A percentile compares a stretch with the other conserved stretches of the same genome.
phyloP scores from a whole-genome alignment of 2,888 invertebrate genomes.

The Selenia dentaria region DNA sequence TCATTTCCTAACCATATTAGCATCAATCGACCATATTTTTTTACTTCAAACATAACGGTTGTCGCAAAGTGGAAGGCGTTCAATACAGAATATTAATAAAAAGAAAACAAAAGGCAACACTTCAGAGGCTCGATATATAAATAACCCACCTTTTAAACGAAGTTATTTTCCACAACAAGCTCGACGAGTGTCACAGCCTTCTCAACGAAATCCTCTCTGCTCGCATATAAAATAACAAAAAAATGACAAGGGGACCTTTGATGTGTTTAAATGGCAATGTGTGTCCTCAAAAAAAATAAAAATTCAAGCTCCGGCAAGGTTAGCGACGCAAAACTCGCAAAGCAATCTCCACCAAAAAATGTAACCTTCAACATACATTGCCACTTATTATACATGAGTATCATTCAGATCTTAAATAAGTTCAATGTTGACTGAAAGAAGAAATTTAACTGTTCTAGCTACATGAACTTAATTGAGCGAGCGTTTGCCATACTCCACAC shows the following conservation, averaged over 20 bases:
- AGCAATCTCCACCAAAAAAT: slow-evolving; percentile 18
- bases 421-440: slow-evolving; percentile 24
- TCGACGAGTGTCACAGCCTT: slow-evolving; percentile 22
- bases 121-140: background rate
- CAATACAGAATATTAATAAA: too few relatives aligned
- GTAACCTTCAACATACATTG: slow-evolving; percentile 23
- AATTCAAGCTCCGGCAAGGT: slow-evolving; percentile 54
- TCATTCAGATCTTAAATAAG: background rate
- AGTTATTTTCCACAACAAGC: slow-evolving; percentile 24
- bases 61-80: too few relatives aligned
- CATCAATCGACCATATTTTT: too few relatives aligned
- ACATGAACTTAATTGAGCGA: slow-evolving; percentile 33
- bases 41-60: too few relatives aligned
- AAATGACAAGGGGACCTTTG: slow-evolving; percentile 58
- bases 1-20: too few relatives aligned
- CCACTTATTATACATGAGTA: background rate
- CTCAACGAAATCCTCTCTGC: slow-evolving; percentile 34
- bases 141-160: slow-evolving; percentile 8
- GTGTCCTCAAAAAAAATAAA: slow-evolving; percentile 65
- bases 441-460: slow-evolving; percentile 21
- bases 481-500: slow-evolving; percentile 54
- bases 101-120: background rate
- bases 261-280: slow-evolving; percentile 65
- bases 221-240: slow-evolving; percentile 44
- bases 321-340: slow-evolving; percentile 46